These are phyloP conservation scores for Jacana jacana DNA, from an alignment of 2,113 vertebrate genomes.

Conservation along the genomic window DNA sequence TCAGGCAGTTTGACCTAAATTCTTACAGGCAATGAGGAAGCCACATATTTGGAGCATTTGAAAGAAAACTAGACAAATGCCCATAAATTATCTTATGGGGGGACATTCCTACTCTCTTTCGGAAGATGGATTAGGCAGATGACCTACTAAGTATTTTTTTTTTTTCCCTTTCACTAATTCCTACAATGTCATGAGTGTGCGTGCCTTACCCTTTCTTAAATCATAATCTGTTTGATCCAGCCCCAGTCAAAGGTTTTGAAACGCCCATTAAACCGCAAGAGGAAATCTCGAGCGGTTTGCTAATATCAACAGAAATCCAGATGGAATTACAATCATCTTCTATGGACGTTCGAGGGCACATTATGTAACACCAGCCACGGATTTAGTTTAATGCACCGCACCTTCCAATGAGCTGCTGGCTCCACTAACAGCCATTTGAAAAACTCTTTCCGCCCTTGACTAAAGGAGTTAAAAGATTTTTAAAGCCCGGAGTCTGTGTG, in stretches of 20 bases:
- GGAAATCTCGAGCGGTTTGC: conserved; percentile 52
- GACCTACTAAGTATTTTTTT: conserved; percentile 46
- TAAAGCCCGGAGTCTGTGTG: neutral
- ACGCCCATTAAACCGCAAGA: conserved; percentile 22
- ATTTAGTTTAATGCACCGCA: conserved; percentile 1
- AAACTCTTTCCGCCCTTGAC: neutral
- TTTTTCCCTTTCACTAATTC: conserved; percentile 35
- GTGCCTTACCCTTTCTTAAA: conserved; percentile 37
- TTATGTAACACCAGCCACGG: conserved; percentile 23
- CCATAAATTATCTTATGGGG: conserved; percentile 15
- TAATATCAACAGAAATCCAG: conserved; percentile 55
- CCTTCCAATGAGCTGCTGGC: neutral
- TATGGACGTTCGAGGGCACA: neutral
- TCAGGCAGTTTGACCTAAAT: conserved; percentile 58
- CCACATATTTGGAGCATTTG: conserved; percentile 31
- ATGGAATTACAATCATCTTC: conserved; percentile 52
- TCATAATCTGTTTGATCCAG: conserved; percentile 51
- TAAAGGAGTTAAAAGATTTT: no score
- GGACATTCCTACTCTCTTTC: conserved; percentile 12
- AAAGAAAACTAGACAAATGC: conserved; percentile 41
- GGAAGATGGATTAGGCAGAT: conserved; percentile 57
- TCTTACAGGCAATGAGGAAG: conserved; percentile 12
- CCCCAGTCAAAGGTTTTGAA: conserved; percentile 37
- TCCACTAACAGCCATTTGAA: neutral
- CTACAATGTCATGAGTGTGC: neutral